Evolutionary conservation across 2,113 vertebrate species (phyloP), one percentile per base, ranked within the genome.

Genomic region (Corvus cornix): DNA sequence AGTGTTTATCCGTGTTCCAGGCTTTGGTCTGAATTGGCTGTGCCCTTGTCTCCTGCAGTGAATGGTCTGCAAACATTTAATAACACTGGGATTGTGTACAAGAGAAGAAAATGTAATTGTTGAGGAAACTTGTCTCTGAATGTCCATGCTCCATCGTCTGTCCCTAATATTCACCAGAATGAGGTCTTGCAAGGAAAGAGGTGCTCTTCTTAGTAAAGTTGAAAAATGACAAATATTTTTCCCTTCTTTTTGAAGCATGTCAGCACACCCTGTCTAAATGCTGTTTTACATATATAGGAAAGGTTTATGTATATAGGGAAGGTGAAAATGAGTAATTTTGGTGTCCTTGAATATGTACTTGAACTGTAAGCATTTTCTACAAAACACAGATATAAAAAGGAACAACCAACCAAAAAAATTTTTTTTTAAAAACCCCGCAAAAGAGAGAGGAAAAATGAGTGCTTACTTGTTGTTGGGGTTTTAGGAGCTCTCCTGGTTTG

Each of bases 41-140:
- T 88, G 22, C 28, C 28, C 27, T 49, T 64, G 51, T 66, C 49
- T 87, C 79, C 79, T 90, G 75, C 70, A 90, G 88, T 2, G 46
- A 79, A 70, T 73, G 46, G 46, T 90, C 70, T 95, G 90, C 82
- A 94, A 96, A 68, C 75, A 76, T 90, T 92, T 80, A 95, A 90
- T 93, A 90, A 62, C 31, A 44, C 16, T 66, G 30, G 46, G 39
- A 62, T 77, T 62, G 8, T 53, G 51, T 58, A 60, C 58, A 84
- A 70, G 31, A 23, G 12, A 80, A 51, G 52, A 89, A 94, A 87
- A 86, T 30, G 3, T 58, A 85, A 35, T 69, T 58, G 33, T 46
- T 63, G 68, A 80, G 51, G 75, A 83, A 88, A 83, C 31, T 58
- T 62, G 37, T 73, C n/a, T 80, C 55, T 79, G 51, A 37, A 68